Evolutionary conservation across 2,113 vertebrate species (phyloP).

Genomic region (Ascaphus truei): DNA sequence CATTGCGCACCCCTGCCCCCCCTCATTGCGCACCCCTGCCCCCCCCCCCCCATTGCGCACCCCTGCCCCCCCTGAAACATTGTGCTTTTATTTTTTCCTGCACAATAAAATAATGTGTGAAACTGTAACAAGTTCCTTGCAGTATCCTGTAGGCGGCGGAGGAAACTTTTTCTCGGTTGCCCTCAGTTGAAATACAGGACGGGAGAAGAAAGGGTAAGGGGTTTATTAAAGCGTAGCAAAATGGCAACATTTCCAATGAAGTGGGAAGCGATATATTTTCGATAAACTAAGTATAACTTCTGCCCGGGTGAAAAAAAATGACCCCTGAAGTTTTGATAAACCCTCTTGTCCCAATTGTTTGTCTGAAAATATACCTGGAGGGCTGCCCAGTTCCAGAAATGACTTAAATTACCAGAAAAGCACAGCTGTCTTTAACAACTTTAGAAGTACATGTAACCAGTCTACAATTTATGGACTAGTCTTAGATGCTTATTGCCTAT

Average conservation of each 20-base stretch:
- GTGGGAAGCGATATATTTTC: neutral
- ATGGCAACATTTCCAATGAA: neutral
- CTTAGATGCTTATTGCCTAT: slow-evolving; percentile 79
- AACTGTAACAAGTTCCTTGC: too few species aligned
- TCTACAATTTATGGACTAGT: slow-evolving; percentile 76
- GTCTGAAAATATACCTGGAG: slow-evolving; percentile 71
- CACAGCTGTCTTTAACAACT: slow-evolving; percentile 71
- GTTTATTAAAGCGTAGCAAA: neutral
- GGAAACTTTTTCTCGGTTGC: too few species aligned
- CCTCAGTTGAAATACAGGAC: too few species aligned
- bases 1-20: too few species aligned
- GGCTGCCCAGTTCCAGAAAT: slow-evolving; percentile 63
- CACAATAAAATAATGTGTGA: too few species aligned
- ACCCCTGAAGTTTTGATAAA: slow-evolving; percentile 2
- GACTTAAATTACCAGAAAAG: slow-evolving; percentile 68
- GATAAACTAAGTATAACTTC: neutral
- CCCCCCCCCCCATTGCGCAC: too few species aligned
- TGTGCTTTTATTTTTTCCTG: too few species aligned
- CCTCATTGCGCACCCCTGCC: too few species aligned
- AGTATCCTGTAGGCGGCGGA: too few species aligned
- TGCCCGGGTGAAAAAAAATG: neutral
- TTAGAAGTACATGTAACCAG: slow-evolving; percentile 65
- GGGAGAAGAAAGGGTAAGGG: neutral
- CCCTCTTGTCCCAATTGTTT: slow-evolving; percentile 32
- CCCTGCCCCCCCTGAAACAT: too few species aligned